A percentile compares a stretch with the other conserved stretches of the same genome.
phyloP scores from a whole-genome alignment of 2,113 vertebrate genomes.

The Pterocles gutturalis region DNA sequence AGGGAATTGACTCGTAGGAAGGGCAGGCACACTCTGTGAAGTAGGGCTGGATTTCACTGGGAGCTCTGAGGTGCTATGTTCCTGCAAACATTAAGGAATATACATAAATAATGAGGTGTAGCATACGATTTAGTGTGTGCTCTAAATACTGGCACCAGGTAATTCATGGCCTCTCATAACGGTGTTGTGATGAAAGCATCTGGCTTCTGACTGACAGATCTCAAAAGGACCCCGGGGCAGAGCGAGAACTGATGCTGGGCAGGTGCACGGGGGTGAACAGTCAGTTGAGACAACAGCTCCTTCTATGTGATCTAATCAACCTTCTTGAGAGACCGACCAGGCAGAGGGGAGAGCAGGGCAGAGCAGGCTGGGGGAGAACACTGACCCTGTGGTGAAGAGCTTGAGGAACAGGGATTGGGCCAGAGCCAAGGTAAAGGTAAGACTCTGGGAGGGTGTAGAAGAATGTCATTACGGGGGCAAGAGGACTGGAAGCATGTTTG shows the following conservation, averaged over 20 bases:
- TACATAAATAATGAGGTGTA: neutral
- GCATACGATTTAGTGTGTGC: neutral
- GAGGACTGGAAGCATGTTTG: neutral
- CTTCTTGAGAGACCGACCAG: neutral
- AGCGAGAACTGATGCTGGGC: neutral
- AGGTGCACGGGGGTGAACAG: neutral
- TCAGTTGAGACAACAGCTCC: neutral
- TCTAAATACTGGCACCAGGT: neutral
- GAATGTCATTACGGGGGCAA: fast-evolving
- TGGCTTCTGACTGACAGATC: neutral
- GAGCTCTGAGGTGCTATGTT: neutral
- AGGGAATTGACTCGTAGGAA: neutral
- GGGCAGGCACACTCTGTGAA: neutral
- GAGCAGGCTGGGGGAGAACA: neutral
- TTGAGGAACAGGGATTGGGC: neutral
- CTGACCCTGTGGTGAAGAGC: neutral
- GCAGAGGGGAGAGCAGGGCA: neutral
- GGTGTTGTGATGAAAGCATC: neutral
- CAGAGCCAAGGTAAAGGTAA: neutral
- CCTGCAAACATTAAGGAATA: neutral
- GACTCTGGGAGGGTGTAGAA: neutral
- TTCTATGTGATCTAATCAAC: neutral
- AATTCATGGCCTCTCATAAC: neutral
- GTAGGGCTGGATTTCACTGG: neutral
- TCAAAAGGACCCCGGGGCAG: neutral